Conservation (phyloP, 2,113 vertebrate species). For the Dendrocopos noguchii region DNA sequence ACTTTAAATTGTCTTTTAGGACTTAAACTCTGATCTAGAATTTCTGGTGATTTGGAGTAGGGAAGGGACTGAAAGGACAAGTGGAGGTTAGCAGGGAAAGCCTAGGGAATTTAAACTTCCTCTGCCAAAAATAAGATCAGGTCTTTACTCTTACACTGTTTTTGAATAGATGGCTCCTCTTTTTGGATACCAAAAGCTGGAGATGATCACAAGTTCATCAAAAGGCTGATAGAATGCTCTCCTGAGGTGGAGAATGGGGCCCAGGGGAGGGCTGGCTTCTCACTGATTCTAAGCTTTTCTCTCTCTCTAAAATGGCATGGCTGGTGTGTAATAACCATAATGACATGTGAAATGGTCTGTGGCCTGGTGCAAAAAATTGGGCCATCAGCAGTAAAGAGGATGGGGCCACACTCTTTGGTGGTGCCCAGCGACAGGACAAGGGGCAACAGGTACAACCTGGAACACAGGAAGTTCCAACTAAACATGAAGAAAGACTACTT, state of each 20-base stretch:
- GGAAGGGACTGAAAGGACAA: background rate
- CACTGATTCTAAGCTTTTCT: background rate
- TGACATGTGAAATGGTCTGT: background rate
- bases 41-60: accelerated
- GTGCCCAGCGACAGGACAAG: too few relatives aligned
- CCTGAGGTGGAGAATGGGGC: background rate
- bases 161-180: background rate
- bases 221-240: background rate
- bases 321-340: background rate
- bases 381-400: background rate
- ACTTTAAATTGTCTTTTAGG: background rate
- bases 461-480: too few relatives aligned
- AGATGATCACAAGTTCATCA: background rate
- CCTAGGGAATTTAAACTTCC: background rate
- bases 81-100: accelerated
- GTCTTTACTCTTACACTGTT: background rate
- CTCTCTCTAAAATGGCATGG: background rate
- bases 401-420: too few relatives aligned
- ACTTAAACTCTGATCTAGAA: background rate
- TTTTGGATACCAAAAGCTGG: background rate
- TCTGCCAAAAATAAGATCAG: background rate
- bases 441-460: too few relatives aligned
- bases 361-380: background rate
- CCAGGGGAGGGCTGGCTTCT: background rate
- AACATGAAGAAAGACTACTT: too few relatives aligned